A percentile compares a stretch with the other conserved stretches of the same genome.
phyloP scores from a whole-genome alignment of 2,113 vertebrate species.

The Oryctolagus cuniculus region mOryCun1.1 NC_091433.1:179458501-179459000 shows the following conservation, averaged over 20 bases:
- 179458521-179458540: too few species aligned
- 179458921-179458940: not conserved
- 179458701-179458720: not conserved
- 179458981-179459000: too few species aligned
- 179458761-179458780: not conserved
- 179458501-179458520: too few species aligned
- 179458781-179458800: not conserved
- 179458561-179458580: too few species aligned
- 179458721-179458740: not conserved
- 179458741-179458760: not conserved
- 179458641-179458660: not conserved
- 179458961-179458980: not conserved
- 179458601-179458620: slow-evolving; percentile 18
- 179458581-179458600: too few species aligned
- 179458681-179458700: not conserved
- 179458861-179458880: not conserved
- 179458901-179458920: slow-evolving; percentile 25
- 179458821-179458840: not conserved
- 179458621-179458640: not conserved
- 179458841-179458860: slow-evolving; percentile 35
- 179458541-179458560: too few species aligned
- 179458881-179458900: slow-evolving; percentile 41
- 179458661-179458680: not conserved
- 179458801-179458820: slow-evolving; percentile 15
- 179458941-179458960: not conserved